A percentile compares a stretch with the other conserved stretches of the same genome.
These are phyloP conservation scores for Rhogogaster chlorosoma DNA, from an alignment of 2,888 invertebrate genomes.

Conservation along the genomic window DNA sequence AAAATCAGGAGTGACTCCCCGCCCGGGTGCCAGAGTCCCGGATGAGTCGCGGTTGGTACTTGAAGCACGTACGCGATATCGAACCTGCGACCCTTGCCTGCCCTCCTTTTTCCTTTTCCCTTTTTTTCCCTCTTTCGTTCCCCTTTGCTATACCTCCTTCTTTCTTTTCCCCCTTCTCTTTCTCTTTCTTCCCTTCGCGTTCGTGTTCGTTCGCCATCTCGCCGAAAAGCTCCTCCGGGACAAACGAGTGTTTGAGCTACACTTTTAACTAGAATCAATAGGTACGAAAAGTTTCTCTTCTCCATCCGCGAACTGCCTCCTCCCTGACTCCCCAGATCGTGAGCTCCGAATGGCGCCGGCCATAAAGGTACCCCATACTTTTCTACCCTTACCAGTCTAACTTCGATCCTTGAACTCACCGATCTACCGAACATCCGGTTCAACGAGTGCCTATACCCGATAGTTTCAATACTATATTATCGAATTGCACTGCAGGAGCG, in stretches of 20 bases:
- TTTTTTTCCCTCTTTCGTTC: background rate
- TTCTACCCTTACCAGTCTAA: background rate
- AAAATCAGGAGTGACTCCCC: conserved; percentile 36
- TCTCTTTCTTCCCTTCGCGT: background rate
- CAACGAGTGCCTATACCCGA: background rate
- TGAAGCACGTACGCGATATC: conserved; percentile 49
- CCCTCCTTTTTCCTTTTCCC: background rate
- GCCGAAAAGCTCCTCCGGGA: conserved; percentile 48
- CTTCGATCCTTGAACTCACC: conserved; percentile 21
- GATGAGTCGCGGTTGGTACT: conserved; percentile 52
- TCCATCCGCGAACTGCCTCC: conserved; percentile 7
- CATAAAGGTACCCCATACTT: conserved; percentile 18
- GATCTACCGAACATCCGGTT: conserved; percentile 11
- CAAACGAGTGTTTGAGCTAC: conserved; percentile 54
- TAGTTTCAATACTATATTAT: background rate
- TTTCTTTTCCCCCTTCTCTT: background rate
- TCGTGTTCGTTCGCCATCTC: conserved; percentile 34
- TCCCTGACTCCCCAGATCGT: background rate
- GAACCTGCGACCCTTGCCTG: conserved; percentile 48
- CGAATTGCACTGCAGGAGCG: background rate
- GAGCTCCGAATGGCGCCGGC: conserved; percentile 14
- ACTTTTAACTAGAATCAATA: conserved; percentile 53
- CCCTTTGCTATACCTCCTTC: background rate
- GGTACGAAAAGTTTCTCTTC: conserved; percentile 51
- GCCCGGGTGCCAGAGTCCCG: conserved; percentile 24